A percentile compares a stretch with the other conserved stretches of the same genome.
These are phyloP conservation scores for Caenorhabditis zanzibari DNA, from an alignment of 2,888 invertebrate species.

Conservation along the genomic window DNA sequence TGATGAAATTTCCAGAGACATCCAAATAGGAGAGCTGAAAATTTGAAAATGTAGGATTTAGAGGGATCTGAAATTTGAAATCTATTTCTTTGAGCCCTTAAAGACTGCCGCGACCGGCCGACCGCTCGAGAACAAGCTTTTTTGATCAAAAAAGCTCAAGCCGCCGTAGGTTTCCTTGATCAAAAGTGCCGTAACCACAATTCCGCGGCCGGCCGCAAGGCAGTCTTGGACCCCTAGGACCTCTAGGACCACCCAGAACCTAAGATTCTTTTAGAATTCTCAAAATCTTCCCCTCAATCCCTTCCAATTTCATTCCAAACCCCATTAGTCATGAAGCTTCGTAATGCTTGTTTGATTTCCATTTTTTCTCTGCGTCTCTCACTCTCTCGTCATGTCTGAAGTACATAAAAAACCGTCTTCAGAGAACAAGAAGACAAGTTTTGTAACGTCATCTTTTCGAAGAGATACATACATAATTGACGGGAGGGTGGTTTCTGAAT, in stretches of 20 bases:
- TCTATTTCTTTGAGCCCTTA: no score
- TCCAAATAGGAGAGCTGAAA: slow-evolving; percentile 89
- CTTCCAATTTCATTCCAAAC: background rate
- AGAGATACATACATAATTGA: slow-evolving; percentile 38
- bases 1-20: slow-evolving; percentile 92
- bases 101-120: no score
- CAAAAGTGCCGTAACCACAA: no score
- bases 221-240: no score
- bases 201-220: no score
- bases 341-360: slow-evolving; percentile 42
- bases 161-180: no score
- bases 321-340: background rate
- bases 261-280: no score
- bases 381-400: slow-evolving; percentile 13
- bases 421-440: slow-evolving; percentile 51
- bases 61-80: no score
- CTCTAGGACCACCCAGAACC: no score
- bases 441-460: slow-evolving; percentile 51
- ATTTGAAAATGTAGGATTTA: background rate
- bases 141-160: no score
- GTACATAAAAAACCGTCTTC: slow-evolving; percentile 52
- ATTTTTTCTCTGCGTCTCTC: background rate
- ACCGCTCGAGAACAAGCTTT: no score
- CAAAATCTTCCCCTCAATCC: background rate
- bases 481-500: background rate